Conservation (phyloP, 2,888 invertebrate genomes). For the Podotricha telesiphe region DNA sequence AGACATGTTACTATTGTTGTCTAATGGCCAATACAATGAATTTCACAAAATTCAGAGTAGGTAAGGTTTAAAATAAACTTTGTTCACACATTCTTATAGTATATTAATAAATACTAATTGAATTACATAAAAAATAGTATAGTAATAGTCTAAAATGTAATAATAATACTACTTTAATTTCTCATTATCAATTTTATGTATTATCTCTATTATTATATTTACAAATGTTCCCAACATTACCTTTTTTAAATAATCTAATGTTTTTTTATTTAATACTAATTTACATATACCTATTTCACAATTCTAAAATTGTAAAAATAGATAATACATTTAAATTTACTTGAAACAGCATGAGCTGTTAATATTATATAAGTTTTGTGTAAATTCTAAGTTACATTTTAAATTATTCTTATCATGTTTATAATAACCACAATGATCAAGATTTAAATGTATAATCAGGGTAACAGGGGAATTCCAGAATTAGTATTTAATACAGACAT, state of each 20-base stretch:
- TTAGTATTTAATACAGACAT: neutral
- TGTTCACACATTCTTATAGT: conserved; percentile 2
- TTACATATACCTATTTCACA: neutral
- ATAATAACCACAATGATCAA: too few species aligned
- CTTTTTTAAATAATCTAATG: neutral
- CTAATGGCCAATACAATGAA: conserved; percentile 11
- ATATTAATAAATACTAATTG: neutral
- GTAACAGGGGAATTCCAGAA: neutral
- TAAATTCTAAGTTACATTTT: too few species aligned
- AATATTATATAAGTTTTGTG: too few species aligned
- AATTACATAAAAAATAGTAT: neutral
- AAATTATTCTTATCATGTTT: too few species aligned
- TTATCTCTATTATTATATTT: neutral
- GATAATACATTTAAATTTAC: too few species aligned
- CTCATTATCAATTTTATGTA: neutral
- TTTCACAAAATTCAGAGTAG: conserved; percentile 12
- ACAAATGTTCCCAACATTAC: neutral
- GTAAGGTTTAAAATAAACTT: neutral
- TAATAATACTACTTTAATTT: neutral
- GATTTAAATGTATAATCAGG: too few species aligned
- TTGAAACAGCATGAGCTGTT: too few species aligned
- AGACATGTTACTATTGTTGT: conserved; percentile 15
- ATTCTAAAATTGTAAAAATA: too few species aligned
- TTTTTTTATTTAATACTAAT: neutral
- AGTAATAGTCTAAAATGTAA: neutral